Evolutionary conservation across 2,888 invertebrate species (phyloP).

Genomic region (Lagria hirta): DNA sequence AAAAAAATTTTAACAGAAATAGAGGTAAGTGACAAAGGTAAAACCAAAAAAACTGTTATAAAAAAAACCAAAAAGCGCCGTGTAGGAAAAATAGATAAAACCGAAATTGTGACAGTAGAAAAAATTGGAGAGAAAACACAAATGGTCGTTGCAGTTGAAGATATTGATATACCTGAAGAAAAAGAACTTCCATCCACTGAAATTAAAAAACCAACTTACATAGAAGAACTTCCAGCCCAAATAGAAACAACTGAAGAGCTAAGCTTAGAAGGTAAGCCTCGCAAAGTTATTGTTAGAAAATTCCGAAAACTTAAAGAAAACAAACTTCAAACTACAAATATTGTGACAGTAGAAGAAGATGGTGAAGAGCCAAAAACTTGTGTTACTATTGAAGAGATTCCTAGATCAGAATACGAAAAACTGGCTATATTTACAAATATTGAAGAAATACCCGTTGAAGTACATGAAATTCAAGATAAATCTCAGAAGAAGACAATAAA

Average conservation of each 20-base stretch:
- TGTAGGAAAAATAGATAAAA: constrained; percentile 44
- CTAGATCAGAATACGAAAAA: constrained; percentile 33
- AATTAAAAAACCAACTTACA: constrained; percentile 27
- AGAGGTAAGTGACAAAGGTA: constrained; percentile 35
- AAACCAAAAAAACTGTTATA: constrained; percentile 38
- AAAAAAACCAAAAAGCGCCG: constrained; percentile 48
- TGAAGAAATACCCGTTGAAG: constrained; percentile 32
- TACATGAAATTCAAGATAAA: constrained; percentile 37
- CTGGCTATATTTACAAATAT: constrained; percentile 43
- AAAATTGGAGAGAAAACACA: constrained; percentile 55
- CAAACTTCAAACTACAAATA: constrained; percentile 54
- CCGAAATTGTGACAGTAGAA: constrained; percentile 55
- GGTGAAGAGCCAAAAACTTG: constrained; percentile 51
- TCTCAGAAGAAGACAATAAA: constrained; percentile 25
- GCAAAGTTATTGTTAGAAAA: constrained; percentile 7
- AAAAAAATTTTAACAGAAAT: constrained; percentile 42
- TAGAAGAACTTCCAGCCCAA: constrained; percentile 46
- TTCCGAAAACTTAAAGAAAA: constrained; percentile 52
- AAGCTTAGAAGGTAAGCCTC: constrained; percentile 11
- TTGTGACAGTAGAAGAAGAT: constrained; percentile 53
- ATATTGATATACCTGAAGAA: constrained; percentile 45
- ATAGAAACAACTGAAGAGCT: constrained; percentile 36
- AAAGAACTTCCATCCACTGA: constrained; percentile 12
- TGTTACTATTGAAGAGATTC: constrained; percentile 40
- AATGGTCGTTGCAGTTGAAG: constrained; percentile 51